Percentiles rank a stretch among this genome's conserved stretches.
Conservation (phyloP, 2,113 vertebrate species). For the Pontoporia blainvillei region DNA sequence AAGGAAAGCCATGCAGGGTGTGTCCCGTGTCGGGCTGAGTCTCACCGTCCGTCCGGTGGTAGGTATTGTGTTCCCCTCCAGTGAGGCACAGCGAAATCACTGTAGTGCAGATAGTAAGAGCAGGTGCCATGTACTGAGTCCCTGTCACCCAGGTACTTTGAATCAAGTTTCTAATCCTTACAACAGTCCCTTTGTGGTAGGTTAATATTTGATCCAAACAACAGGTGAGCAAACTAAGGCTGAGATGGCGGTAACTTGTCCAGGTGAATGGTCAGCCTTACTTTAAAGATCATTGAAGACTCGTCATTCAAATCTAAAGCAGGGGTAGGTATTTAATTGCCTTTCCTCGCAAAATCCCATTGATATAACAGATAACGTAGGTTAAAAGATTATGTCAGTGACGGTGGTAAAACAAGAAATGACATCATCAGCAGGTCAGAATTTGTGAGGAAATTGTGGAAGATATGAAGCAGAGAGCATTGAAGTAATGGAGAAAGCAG, state of each 20-base stretch:
- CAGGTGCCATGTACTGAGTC: neutral
- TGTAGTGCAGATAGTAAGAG: neutral
- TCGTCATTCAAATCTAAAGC: neutral
- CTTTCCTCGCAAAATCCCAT: neutral
- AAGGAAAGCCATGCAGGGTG: neutral
- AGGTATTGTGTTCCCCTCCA: neutral
- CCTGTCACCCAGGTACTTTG: neutral
- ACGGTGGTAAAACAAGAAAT: neutral
- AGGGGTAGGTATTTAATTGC: neutral
- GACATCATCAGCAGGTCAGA: neutral
- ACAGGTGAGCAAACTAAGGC: neutral
- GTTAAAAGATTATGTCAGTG: neutral
- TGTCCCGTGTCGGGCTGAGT: neutral
- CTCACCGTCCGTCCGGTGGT: accelerated
- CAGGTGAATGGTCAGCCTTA: neutral
- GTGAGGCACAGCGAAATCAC: accelerated
- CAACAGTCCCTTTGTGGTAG: accelerated
- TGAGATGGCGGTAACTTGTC: neutral
- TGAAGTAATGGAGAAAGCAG: neutral
- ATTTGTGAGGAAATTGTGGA: neutral
- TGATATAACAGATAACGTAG: too few species aligned
- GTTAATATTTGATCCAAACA: neutral
- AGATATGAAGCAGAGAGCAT: neutral
- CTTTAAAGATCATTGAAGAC: neutral
- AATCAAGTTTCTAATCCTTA: neutral